Percentiles rank a stretch among this genome's conserved stretches.
phyloP scores from a whole-genome alignment of 2,113 vertebrate species.

The Vicugna pacos region DNA sequence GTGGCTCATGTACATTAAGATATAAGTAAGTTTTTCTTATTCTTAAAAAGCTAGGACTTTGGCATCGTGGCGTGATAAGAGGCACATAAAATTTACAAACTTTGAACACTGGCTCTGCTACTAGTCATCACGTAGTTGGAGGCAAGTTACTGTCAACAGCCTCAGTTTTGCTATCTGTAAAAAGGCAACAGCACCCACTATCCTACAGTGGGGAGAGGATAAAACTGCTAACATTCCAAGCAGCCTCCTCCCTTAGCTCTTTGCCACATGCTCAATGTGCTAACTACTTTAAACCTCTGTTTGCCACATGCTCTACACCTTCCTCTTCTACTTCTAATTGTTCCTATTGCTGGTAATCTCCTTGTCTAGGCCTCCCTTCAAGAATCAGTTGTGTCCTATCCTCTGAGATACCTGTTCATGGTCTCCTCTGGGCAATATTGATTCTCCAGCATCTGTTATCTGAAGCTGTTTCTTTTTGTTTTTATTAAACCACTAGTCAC shows the following conservation, averaged over 20 bases:
- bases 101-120: not conserved
- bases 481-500: slow-evolving; percentile 38
- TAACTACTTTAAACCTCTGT: not conserved
- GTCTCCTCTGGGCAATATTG: not conserved
- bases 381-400: not conserved
- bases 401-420: not conserved
- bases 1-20: not conserved
- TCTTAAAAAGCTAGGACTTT: slow-evolving; percentile 15
- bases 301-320: not conserved
- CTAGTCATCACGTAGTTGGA: not conserved
- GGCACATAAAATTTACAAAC: not conserved
- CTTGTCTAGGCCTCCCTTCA: not conserved
- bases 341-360: not conserved
- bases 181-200: not conserved
- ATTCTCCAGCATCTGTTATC: slow-evolving; percentile 34
- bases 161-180: not conserved
- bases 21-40: not conserved
- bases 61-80: not conserved
- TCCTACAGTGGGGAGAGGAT: not conserved
- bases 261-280: not conserved
- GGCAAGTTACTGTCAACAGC: not conserved
- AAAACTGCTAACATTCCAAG: not conserved
- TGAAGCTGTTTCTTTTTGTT: slow-evolving; percentile 36
- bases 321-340: not conserved
- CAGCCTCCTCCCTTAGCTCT: not conserved